A percentile compares a stretch with the other conserved stretches of the same genome.
Evolutionary conservation across 1,140 invertebrate genomes (phyloP).

Genomic region (Hycleus phaleratus): DNA sequence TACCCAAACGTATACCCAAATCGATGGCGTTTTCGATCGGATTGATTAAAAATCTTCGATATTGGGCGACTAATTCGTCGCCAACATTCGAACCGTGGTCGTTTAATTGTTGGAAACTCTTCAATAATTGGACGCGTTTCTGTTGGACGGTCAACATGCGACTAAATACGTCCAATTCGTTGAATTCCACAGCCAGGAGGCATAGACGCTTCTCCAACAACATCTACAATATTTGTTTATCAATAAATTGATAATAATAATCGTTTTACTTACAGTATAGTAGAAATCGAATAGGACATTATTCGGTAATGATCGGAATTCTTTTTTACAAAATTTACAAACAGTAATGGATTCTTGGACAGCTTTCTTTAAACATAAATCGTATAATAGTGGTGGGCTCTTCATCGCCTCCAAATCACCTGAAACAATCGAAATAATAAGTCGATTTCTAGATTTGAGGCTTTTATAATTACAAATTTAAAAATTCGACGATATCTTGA

Average conservation of each 20-base stretch:
- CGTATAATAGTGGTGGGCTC: constrained; percentile 16
- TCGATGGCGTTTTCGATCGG: constrained; percentile 40
- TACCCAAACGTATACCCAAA: constrained; percentile 54
- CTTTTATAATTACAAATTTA: too few species aligned
- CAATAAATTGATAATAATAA: background rate
- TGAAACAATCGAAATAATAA: too few species aligned
- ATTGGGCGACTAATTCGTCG: constrained; percentile 42
- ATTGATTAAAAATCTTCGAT: background rate
- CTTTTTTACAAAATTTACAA: constrained; percentile 23
- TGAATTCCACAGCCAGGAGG: constrained; percentile 51
- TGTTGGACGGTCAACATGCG: constrained; percentile 63
- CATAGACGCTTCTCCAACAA: constrained; percentile 26
- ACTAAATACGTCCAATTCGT: constrained; percentile 63
- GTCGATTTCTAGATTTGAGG: too few species aligned
- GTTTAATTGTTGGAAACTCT: constrained; percentile 58
- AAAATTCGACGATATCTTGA: too few species aligned
- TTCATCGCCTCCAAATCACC: background rate
- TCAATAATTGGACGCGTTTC: constrained; percentile 56
- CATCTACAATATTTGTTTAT: constrained; percentile 23
- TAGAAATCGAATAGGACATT: constrained; percentile 58
- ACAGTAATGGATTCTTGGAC: constrained; percentile 6
- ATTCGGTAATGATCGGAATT: constrained; percentile 43
- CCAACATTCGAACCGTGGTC: constrained; percentile 53
- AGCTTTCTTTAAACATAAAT: constrained; percentile 20
- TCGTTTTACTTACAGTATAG: constrained; percentile 48